Percentiles rank a stretch among this genome's conserved stretches.
Conservation (phyloP, 2,888 invertebrate species). For the Marasmarcha lunaedactyla region DNA sequence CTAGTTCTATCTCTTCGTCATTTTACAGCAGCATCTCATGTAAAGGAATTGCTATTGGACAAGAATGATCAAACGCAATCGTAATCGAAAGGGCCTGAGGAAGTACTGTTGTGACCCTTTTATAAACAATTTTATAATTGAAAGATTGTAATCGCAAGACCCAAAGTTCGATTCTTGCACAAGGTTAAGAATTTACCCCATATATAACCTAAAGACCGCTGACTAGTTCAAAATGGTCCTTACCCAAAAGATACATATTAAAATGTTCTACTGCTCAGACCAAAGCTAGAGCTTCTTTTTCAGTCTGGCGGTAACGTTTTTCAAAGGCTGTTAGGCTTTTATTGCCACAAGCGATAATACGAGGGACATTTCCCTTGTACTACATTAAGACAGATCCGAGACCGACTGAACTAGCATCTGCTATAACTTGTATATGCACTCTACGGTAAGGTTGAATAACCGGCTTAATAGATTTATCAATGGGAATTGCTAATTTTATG, state of each 20-base stretch:
- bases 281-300: constrained; percentile 6
- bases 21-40: no score
- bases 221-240: constrained; percentile 2
- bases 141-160: constrained; percentile 7
- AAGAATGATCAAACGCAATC: no score
- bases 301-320: constrained; percentile 3
- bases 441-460: constrained; percentile 13
- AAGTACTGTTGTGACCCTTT: constrained; percentile 6
- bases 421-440: constrained; percentile 10
- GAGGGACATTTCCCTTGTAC: background rate
- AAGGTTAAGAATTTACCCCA: constrained; percentile 6
- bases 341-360: constrained; percentile 6
- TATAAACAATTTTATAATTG: constrained; percentile 5
- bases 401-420: constrained; percentile 6
- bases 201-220: constrained; percentile 3
- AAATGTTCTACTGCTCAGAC: constrained; percentile 8
- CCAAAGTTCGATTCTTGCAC: constrained; percentile 10
- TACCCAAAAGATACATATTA: constrained; percentile 5
- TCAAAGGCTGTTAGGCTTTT: constrained; percentile 4
- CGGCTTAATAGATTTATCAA: constrained; percentile 12
- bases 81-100: background rate
- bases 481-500: constrained; percentile 14
- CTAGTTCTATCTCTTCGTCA: constrained; percentile 4
- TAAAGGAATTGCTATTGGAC: no score
- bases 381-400: constrained; percentile 6